phyloP scores from a whole-genome alignment of 2,113 vertebrate species.

The Sander lucioperca region DNA sequence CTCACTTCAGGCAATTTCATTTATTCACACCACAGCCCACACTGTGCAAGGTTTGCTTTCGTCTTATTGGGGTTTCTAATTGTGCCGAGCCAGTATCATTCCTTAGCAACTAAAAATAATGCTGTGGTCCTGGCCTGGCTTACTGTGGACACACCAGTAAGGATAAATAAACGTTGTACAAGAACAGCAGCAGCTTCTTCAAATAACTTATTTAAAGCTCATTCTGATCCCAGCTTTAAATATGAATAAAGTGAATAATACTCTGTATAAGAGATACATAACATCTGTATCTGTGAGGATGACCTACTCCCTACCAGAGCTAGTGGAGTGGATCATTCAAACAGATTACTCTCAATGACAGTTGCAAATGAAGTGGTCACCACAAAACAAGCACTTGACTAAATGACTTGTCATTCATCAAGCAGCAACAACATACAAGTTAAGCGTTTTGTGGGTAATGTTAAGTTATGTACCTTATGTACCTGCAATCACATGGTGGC shows the following conservation, averaged over 20 bases:
- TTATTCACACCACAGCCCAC: constrained; percentile 61
- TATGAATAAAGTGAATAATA: neutral
- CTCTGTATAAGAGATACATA: neutral
- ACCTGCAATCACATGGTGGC: constrained; percentile 14
- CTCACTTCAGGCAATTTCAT: constrained; percentile 69
- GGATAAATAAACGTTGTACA: constrained; percentile 34
- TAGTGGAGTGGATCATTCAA: neutral
- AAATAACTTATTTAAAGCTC: constrained; percentile 6
- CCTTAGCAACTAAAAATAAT: constrained; percentile 65
- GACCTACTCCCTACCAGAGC: neutral
- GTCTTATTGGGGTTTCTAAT: constrained; percentile 64
- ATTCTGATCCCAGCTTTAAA: constrained; percentile 1
- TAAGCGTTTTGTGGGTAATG: neutral
- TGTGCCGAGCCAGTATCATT: constrained; percentile 41
- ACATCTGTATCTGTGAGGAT: constrained; percentile 12
- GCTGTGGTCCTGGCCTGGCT: constrained; percentile 24
- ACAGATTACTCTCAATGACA: neutral
- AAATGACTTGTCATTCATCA: neutral
- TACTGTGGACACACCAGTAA: constrained; percentile 23
- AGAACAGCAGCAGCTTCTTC: constrained; percentile 9
- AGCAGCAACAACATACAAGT: neutral
- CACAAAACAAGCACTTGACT: constrained; percentile 1
- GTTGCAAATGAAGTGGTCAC: neutral
- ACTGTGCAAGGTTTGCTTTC: constrained; percentile 58
- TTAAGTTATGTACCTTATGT: neutral